Conservation (phyloP, 2,113 vertebrate genomes). For the Cathartes aura region DNA sequence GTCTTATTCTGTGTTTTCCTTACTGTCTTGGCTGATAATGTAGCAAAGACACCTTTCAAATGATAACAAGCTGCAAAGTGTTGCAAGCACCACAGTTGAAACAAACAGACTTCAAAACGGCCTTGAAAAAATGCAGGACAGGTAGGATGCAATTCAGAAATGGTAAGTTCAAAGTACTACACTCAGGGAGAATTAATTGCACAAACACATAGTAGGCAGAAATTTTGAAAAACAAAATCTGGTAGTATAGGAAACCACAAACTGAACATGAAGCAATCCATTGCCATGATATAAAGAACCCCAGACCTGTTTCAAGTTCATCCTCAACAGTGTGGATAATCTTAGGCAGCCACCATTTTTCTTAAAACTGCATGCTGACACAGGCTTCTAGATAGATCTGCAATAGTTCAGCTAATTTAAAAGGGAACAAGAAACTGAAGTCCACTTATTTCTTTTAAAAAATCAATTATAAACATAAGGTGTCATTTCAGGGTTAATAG, state of each 20-base stretch:
- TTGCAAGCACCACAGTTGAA: background rate
- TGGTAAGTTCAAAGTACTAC: background rate
- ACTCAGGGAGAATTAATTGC: background rate
- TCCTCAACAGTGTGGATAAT: background rate
- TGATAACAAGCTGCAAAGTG: background rate
- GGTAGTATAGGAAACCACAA: background rate
- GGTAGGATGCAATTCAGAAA: background rate
- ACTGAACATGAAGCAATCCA: background rate
- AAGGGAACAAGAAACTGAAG: background rate
- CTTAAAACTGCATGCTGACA: background rate
- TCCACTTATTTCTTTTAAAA: background rate
- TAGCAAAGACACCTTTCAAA: background rate
- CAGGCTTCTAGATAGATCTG: background rate
- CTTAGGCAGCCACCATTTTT: background rate
- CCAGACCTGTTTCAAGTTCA: background rate
- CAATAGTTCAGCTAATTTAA: background rate
- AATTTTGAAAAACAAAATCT: background rate
- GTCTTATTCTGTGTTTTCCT: background rate
- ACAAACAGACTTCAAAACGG: background rate
- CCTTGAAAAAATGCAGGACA: background rate
- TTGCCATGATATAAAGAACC: background rate
- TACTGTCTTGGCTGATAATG: background rate
- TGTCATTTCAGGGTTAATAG: background rate
- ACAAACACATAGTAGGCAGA: background rate
- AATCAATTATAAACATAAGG: background rate